Evolutionary conservation across 2,797 vertebrate genomes (phyloP).

Genomic region (Acridotheres tristis): DNA sequence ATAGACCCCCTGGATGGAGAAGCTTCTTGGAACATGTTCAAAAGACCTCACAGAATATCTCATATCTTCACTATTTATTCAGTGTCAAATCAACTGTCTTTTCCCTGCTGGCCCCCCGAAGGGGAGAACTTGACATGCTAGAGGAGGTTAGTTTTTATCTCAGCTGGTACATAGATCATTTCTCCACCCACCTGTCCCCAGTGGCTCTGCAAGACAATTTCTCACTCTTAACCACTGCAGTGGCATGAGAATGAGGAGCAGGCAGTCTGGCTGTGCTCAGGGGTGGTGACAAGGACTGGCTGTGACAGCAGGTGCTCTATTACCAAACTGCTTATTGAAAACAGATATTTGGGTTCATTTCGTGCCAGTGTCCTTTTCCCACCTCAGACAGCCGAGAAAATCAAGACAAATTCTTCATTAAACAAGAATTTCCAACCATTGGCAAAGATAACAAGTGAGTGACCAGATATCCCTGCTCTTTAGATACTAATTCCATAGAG

Average conservation of each 20-base stretch:
- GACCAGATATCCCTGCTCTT: not conserved
- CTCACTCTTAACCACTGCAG: slow-evolving; percentile 22
- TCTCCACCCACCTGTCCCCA: slow-evolving; percentile 61
- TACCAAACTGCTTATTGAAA: not conserved
- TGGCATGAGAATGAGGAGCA: slow-evolving; percentile 11
- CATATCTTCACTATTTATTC: slow-evolving; percentile 38
- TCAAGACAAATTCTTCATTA: not conserved
- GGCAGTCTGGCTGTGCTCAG: not conserved
- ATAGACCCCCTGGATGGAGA: slow-evolving; percentile 23
- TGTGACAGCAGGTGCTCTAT: not conserved
- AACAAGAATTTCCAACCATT: not conserved
- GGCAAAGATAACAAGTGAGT: not conserved
- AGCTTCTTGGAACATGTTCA: slow-evolving; percentile 15
- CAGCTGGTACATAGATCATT: slow-evolving; percentile 43
- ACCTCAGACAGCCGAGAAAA: not conserved
- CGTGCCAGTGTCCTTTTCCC: not conserved
- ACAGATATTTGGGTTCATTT: not conserved
- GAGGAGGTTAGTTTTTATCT: slow-evolving; percentile 41
- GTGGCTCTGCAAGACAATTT: slow-evolving; percentile 21
- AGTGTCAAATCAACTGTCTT: slow-evolving; percentile 24
- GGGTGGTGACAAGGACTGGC: not conserved
- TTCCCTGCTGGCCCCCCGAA: slow-evolving; percentile 22
- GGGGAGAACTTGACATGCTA: slow-evolving; percentile 17
- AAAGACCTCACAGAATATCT: slow-evolving; percentile 46
- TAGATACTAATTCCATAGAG: not conserved